Percentiles rank a stretch among this genome's conserved stretches.
Conservation (phyloP, 2,113 vertebrate species). For the Oenanthe melanoleuca region DNA sequence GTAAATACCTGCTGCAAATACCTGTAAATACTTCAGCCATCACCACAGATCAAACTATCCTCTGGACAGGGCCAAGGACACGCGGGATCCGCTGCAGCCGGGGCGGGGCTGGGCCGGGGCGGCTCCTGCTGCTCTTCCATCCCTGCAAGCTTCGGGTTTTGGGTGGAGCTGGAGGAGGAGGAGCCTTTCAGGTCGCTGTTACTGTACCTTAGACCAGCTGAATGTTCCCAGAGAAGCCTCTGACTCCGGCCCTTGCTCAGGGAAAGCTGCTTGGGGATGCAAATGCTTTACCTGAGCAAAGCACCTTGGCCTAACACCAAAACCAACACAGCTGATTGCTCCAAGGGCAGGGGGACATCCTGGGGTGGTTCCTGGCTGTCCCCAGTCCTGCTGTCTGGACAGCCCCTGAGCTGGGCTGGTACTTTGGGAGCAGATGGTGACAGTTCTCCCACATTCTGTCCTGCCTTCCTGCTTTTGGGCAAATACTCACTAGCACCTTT, state of each 20-base stretch:
- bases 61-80: constrained; percentile 41
- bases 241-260: not conserved
- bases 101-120: not conserved
- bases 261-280: not conserved
- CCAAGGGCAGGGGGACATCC: not conserved
- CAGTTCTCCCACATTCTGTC: not conserved
- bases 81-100: constrained; percentile 36
- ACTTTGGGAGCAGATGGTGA: not conserved
- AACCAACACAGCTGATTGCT: not conserved
- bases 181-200: constrained; percentile 38
- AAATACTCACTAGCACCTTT: not conserved
- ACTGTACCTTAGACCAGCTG: constrained; percentile 74
- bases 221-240: constrained; percentile 77
- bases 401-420: not conserved
- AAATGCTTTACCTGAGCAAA: constrained; percentile 15
- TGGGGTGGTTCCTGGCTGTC: not conserved
- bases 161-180: constrained; percentile 39
- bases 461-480: not conserved
- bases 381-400: not conserved
- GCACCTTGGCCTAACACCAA: not conserved
- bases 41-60: constrained; percentile 75
- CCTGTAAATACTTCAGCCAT: constrained; percentile 84
- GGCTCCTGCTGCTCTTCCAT: not conserved
- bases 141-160: not conserved
- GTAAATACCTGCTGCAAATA: constrained; percentile 75